Evolutionary conservation across 2,113 vertebrate genomes (phyloP).

Genomic region (Sialia sialis): DNA sequence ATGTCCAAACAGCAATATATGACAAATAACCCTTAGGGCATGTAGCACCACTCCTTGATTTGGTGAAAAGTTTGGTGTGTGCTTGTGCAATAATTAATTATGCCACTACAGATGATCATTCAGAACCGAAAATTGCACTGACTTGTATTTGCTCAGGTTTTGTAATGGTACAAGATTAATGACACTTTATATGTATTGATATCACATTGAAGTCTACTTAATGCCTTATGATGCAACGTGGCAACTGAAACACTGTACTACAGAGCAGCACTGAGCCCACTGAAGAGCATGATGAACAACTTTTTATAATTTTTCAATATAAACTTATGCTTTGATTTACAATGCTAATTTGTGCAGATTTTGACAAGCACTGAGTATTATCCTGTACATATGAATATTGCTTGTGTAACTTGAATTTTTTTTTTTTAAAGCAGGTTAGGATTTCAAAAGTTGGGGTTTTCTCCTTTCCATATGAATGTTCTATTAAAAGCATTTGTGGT

Average conservation of each 20-base stretch:
- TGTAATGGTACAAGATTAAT: neutral
- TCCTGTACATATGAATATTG: neutral
- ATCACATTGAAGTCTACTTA: neutral
- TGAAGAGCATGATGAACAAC: neutral
- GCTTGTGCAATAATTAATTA: conserved; percentile 30
- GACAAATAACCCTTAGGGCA: neutral
- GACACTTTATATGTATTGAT: neutral
- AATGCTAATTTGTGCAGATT: neutral
- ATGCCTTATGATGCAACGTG: neutral
- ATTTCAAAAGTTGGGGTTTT: neutral
- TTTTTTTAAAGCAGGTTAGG: neutral
- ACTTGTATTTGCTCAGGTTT: conserved; percentile 3
- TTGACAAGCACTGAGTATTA: neutral
- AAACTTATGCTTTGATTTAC: neutral
- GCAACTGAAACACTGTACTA: neutral
- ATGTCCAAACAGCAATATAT: neutral
- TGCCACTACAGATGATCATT: neutral
- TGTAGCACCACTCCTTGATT: neutral
- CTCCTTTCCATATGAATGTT: neutral
- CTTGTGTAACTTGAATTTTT: neutral
- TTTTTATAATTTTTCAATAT: neutral
- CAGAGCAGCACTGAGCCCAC: neutral
- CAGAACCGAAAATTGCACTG: conserved; percentile 23
- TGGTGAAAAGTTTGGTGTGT: neutral
- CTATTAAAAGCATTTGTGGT: conserved; percentile 1